Conservation (phyloP, 1,140 invertebrate species). For the Drosophila suzukii region DNA sequence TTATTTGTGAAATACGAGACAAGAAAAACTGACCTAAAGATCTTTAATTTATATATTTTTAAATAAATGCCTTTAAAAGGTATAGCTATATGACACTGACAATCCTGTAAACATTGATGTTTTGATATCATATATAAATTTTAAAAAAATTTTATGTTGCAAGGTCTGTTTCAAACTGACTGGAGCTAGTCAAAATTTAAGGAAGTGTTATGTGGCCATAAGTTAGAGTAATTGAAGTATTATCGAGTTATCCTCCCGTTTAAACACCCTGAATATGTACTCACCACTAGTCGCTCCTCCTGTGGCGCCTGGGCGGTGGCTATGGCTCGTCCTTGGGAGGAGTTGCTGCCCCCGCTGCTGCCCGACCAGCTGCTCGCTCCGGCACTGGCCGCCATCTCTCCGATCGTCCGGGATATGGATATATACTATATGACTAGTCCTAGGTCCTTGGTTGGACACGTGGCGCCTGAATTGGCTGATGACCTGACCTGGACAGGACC, state of each 20-base stretch:
- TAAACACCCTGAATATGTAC: not conserved
- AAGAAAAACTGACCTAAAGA: too few relatives aligned
- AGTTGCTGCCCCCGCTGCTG: constrained; percentile 76
- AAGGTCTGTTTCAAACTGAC: too few relatives aligned
- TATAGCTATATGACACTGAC: too few relatives aligned
- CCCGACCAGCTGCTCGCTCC: constrained; percentile 77
- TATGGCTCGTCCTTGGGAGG: constrained; percentile 61
- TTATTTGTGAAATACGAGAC: too few relatives aligned
- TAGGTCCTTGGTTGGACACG: constrained; percentile 53
- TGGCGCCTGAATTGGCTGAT: constrained; percentile 54
- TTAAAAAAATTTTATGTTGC: too few relatives aligned
- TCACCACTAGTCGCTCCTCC: constrained; percentile 78
- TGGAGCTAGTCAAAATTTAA: too few relatives aligned
- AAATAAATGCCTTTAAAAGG: too few relatives aligned
- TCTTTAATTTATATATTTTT: too few relatives aligned
- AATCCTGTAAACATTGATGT: too few relatives aligned
- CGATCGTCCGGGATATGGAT: constrained; percentile 11
- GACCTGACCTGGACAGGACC: constrained; percentile 50
- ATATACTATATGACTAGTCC: not conserved
- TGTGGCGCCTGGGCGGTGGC: constrained; percentile 53
- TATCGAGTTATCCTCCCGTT: too few relatives aligned
- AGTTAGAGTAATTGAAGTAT: not conserved
- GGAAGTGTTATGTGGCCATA: too few relatives aligned
- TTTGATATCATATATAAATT: too few relatives aligned
- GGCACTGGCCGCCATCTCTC: constrained; percentile 58